Conservation (phyloP, 2,113 vertebrate genomes). For the Rallus limicola region DNA sequence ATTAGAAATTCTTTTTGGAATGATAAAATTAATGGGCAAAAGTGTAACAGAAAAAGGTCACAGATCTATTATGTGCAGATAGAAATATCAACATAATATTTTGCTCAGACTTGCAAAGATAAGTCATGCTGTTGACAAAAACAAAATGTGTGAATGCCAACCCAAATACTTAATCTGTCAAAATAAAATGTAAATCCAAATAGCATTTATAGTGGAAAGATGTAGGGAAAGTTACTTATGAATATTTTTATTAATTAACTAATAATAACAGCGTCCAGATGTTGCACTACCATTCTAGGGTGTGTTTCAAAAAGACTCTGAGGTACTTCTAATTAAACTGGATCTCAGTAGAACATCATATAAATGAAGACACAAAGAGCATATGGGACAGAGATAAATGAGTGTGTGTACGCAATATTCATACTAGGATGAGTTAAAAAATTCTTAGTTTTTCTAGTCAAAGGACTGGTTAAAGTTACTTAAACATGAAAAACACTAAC, state of each 20-base stretch:
- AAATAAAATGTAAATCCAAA: background rate
- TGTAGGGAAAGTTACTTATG: background rate
- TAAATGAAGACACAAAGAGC: background rate
- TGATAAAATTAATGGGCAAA: slow-evolving; percentile 9
- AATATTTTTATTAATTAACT: background rate
- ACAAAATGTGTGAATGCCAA: background rate
- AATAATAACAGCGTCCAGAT: background rate
- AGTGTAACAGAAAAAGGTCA: background rate
- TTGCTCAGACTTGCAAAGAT: background rate
- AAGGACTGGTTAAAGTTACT: background rate
- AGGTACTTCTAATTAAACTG: background rate
- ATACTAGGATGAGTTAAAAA: background rate
- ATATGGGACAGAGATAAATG: background rate
- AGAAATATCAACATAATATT: slow-evolving; percentile 35
- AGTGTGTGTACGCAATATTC: background rate
- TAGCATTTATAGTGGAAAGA: background rate
- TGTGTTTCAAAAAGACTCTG: background rate
- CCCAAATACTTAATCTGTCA: background rate
- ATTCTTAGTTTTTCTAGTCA: background rate
- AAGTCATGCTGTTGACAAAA: background rate
- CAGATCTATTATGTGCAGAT: background rate
- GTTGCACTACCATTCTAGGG: background rate
- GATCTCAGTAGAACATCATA: background rate
- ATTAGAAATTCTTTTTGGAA: background rate
- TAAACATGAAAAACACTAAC: background rate